Percentiles rank a stretch among this genome's conserved stretches.
These are phyloP conservation scores for Rotaria sp. DNA, from an alignment of 2,888 invertebrate genomes.

Conservation along the genomic window DNA sequence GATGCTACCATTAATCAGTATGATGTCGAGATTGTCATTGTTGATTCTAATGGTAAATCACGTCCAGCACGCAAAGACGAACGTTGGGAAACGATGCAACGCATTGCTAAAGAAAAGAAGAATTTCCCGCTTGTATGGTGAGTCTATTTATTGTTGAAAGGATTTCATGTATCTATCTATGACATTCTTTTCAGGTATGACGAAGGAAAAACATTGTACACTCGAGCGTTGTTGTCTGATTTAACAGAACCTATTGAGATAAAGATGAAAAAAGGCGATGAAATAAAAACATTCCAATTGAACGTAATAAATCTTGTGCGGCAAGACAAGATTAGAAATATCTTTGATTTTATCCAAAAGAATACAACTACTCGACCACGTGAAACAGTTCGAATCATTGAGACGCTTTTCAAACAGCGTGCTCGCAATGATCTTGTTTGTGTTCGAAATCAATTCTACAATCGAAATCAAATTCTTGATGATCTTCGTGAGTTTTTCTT, in stretches of 20 bases:
- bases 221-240: background rate
- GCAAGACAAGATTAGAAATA: background rate
- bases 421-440: background rate
- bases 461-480: background rate
- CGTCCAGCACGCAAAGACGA: constrained; percentile 15
- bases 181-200: background rate
- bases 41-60: background rate
- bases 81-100: background rate
- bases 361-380: background rate
- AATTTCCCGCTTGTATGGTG: background rate
- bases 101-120: background rate
- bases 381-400: background rate
- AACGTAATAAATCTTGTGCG: background rate
- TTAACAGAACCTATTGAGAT: background rate
- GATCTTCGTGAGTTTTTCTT: background rate
- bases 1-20: background rate
- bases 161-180: background rate
- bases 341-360: constrained; percentile 23
- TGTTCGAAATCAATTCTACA: constrained; percentile 5
- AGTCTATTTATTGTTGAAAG: background rate
- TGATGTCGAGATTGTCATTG: background rate
- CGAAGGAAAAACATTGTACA: background rate
- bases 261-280: background rate
- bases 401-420: background rate
- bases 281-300: constrained; percentile 3